Evolutionary conservation across 2,888 invertebrate species (phyloP), one percentile per base, ranked within the genome.

Genomic region (Argynnis bischoffii): DNA sequence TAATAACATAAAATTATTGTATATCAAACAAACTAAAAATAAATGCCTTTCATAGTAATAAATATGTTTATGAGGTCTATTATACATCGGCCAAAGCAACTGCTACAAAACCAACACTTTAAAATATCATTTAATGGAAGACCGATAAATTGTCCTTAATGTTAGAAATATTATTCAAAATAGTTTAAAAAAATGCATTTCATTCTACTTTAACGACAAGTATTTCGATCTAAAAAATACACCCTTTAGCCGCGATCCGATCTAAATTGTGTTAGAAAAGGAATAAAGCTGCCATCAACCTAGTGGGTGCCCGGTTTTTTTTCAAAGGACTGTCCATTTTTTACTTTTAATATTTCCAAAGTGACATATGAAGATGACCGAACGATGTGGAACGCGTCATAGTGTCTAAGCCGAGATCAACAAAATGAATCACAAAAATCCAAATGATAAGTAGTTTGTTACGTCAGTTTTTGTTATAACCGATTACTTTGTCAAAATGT

Each of bases 281-380:
- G 89, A 85, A 90, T 90, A 89, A 89, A 87, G 78, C 82, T 78
- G 83, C 84, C 79, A 84, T 87, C 83, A 77, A 81, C 84, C 81
- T 83, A 77, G 87, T 88, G 88, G 90, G 88, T 87, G 91, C 86
- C 75, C 82, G 75, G 75, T 81, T 84, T 86, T 87, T 21, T 86
- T 86, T 77, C 73, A 75, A 73, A 72, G 72, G 64, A 35, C 70
- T 66, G 64, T 63, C 57, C 72, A 78, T 78, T 80, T 81, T 85
- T 84, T 84, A 80, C 80, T 84, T 87, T 83, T 82, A 83, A 86
- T 87, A 85, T 85, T 86, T 88, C 76, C 70, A 54, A 84, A 84
- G 86, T 92, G 92, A 92, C 92, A 90, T 85, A 88, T 89, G 88
- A 88, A 87, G 87, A 86, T 83, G 85, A 81, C 79, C 80, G 81